Conservation (phyloP, 1,140 invertebrate species). For the Oryctes rhinoceros region DNA sequence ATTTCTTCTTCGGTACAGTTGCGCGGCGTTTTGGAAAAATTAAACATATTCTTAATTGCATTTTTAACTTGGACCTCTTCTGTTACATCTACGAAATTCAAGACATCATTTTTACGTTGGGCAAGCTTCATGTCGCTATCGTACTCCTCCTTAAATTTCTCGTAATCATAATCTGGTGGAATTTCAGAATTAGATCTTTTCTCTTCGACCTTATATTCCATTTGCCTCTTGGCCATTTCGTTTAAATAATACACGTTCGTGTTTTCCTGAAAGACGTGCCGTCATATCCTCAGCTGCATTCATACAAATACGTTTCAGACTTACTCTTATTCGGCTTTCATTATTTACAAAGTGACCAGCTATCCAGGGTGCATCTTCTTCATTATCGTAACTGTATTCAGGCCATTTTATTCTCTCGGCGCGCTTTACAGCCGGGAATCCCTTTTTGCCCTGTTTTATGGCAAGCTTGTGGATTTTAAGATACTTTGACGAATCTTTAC, state of each 20-base stretch:
- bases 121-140: conserved; percentile 49
- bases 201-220: conserved; percentile 38
- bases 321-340: conserved; percentile 4
- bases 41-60: conserved; percentile 50
- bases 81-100: conserved; percentile 56
- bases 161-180: conserved; percentile 55
- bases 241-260: conserved; percentile 48
- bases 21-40: conserved; percentile 47
- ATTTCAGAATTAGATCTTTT: neutral
- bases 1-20: conserved; percentile 58
- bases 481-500: conserved; percentile 48
- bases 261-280: conserved; percentile 44
- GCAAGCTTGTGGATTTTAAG: conserved; percentile 49
- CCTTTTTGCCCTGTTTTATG: neutral
- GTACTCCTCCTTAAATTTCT: conserved; percentile 53
- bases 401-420: conserved; percentile 33
- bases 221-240: conserved; percentile 45
- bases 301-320: neutral
- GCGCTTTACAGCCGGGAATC: no score
- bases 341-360: conserved; percentile 20
- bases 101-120: conserved; percentile 49
- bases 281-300: no score
- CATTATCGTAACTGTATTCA: conserved; percentile 37
- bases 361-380: conserved; percentile 29
- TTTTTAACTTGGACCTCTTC: conserved; percentile 56